phyloP scores from a whole-genome alignment of 2,888 invertebrate species.

The Rugalucina vietnamica region DNA sequence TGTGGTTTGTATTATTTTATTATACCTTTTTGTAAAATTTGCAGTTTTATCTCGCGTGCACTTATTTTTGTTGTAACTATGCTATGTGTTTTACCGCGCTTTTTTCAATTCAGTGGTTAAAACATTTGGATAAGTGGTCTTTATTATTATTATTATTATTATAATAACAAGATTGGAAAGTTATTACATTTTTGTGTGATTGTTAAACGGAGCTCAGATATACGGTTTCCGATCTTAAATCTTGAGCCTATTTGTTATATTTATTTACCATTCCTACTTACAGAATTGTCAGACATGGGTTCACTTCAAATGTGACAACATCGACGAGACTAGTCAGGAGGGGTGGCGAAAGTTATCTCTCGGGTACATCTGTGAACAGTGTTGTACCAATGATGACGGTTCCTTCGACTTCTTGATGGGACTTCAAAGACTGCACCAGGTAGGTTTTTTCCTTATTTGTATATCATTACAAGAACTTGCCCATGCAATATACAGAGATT shows the following conservation, averaged over 20 bases:
- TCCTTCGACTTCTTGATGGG: constrained; percentile 5
- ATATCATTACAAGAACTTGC: no score
- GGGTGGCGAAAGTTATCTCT: neutral
- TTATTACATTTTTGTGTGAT: no score
- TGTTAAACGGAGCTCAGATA: no score
- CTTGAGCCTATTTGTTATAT: no score
- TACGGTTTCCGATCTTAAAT: no score
- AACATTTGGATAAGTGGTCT: no score
- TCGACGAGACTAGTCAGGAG: neutral
- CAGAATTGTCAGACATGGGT: neutral
- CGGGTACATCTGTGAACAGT: neutral
- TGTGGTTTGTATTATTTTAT: neutral
- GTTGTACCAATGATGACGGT: constrained; percentile 2
- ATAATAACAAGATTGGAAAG: no score
- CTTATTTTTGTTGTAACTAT: neutral
- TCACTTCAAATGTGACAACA: neutral
- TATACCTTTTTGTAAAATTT: neutral
- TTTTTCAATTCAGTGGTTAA: no score
- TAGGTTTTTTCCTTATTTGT: neutral
- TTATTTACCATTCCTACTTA: neutral
- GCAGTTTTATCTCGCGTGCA: neutral
- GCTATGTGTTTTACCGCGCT: no score
- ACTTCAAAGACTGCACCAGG: neutral
- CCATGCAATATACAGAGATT: no score
- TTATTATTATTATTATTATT: no score